Conservation (phyloP, 1,140 invertebrate genomes). For the Bradysia coprophila region DNA sequence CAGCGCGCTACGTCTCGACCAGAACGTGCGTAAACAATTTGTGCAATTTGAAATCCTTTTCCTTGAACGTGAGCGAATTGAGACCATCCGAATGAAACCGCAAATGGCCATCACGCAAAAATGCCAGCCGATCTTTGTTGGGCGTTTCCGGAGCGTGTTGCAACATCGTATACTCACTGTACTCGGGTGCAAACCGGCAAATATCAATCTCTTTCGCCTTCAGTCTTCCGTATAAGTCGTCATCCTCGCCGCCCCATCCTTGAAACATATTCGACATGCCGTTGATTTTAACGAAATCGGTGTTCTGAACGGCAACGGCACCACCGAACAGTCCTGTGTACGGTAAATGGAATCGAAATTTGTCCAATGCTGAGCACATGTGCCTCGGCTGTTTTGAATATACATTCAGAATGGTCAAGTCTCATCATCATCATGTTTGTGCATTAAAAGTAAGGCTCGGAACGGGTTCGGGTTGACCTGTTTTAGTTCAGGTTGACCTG, state of each 20-base stretch:
- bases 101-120: conserved; percentile 25
- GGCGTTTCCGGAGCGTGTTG: conserved; percentile 39
- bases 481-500: no score
- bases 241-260: conserved; percentile 79
- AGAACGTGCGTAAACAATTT: conserved; percentile 37
- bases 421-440: no score
- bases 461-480: no score
- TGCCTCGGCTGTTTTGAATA: conserved; percentile 74
- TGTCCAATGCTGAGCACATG: conserved; percentile 83
- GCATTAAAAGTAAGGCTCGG: no score
- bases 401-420: conserved; percentile 78
- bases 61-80: conserved; percentile 43
- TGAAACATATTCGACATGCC: conserved; percentile 84
- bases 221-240: conserved; percentile 61
- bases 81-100: conserved; percentile 45
- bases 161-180: conserved; percentile 62
- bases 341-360: conserved; percentile 63
- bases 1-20: conserved; percentile 26
- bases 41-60: conserved; percentile 30
- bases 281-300: conserved; percentile 62
- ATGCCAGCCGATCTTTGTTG: conserved; percentile 13
- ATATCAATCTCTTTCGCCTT: conserved; percentile 30
- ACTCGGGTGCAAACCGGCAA: conserved; percentile 46
- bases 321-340: conserved; percentile 58
- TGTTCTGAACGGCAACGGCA: conserved; percentile 46